These are phyloP conservation scores for Arge pagana DNA, from an alignment of 2,888 invertebrate species.

Conservation along the genomic window DNA sequence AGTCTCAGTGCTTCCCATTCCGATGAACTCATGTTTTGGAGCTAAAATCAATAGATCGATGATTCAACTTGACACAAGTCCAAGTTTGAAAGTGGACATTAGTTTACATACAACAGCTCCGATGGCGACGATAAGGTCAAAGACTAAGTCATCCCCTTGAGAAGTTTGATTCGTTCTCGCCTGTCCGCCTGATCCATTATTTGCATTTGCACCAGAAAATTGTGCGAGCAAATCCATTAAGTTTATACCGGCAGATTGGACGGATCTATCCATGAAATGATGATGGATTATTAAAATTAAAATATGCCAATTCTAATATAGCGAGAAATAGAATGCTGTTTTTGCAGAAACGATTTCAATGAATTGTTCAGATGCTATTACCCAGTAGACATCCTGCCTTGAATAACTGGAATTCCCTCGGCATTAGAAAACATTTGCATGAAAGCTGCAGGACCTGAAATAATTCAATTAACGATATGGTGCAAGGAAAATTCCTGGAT, in stretches of 20 bases:
- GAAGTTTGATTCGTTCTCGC: constrained; percentile 5
- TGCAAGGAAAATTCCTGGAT: too few relatives aligned
- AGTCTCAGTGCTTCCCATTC: constrained; percentile 34
- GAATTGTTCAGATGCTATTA: neutral
- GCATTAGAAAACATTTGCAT: constrained; percentile 25
- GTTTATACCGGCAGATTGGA: constrained; percentile 7
- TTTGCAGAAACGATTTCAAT: neutral
- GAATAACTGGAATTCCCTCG: constrained; percentile 19
- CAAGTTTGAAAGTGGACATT: neutral
- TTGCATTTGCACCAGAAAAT: constrained; percentile 1
- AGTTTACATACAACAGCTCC: constrained; percentile 36
- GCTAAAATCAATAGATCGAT: constrained; percentile 30
- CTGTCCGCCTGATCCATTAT: constrained; percentile 8
- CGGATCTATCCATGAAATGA: constrained; percentile 8
- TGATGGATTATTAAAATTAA: neutral
- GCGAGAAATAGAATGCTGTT: too few relatives aligned
- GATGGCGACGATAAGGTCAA: constrained; percentile 30
- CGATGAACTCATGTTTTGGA: constrained; percentile 38
- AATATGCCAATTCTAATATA: too few relatives aligned
- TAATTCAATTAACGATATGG: too few relatives aligned
- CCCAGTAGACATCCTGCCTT: constrained; percentile 20
- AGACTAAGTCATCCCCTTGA: constrained; percentile 34
- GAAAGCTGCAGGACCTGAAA: neutral
- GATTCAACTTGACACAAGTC: neutral
- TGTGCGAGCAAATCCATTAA: constrained; percentile 8